These are phyloP conservation scores for Odontamblyopus lacepedii DNA, from an alignment of 2,797 vertebrate genomes.

Conservation along the genomic window DNA sequence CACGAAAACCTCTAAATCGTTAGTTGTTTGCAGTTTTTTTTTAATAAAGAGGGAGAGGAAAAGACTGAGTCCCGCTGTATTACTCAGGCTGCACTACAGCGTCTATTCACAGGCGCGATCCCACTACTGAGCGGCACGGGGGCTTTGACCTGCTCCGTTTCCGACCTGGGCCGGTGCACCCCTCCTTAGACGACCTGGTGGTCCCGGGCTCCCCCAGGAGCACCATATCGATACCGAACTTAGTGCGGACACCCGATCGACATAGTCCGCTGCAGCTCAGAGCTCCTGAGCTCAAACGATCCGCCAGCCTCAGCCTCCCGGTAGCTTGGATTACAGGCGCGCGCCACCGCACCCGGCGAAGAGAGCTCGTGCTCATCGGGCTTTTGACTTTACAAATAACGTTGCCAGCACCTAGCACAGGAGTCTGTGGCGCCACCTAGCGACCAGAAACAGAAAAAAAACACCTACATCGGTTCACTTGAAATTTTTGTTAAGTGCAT, in stretches of 20 bases:
- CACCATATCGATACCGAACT: conserved; percentile 64
- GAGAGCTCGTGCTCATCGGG: rapidly evolving
- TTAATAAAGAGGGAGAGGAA: background rate
- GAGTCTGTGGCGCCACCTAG: too few relatives aligned
- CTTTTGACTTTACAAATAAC: background rate
- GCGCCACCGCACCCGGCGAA: conserved; percentile 42
- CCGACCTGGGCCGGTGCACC: conserved; percentile 72
- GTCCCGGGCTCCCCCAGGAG: conserved; percentile 60
- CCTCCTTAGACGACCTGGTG: conserved; percentile 69
- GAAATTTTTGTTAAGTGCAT: too few relatives aligned
- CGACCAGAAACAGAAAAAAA: too few relatives aligned
- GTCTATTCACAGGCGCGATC: conserved; percentile 70
- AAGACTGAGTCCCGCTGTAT: conserved; percentile 35
- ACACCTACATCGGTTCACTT: too few relatives aligned
- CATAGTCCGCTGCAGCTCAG: conserved; percentile 66
- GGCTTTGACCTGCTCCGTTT: conserved; percentile 74
- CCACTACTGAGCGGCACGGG: conserved; percentile 70
- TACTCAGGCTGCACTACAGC: conserved; percentile 55
- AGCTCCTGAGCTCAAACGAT: conserved; percentile 66
- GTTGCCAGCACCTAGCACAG: too few relatives aligned
- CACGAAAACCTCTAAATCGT: background rate
- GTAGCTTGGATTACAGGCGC: conserved; percentile 53
- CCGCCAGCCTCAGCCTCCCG: conserved; percentile 63
- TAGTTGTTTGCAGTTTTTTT: background rate
- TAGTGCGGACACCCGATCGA: conserved; percentile 60